Evolutionary conservation across 2,113 vertebrate genomes (phyloP).

Genomic region (Cyanoramphus novaezelandiae): DNA sequence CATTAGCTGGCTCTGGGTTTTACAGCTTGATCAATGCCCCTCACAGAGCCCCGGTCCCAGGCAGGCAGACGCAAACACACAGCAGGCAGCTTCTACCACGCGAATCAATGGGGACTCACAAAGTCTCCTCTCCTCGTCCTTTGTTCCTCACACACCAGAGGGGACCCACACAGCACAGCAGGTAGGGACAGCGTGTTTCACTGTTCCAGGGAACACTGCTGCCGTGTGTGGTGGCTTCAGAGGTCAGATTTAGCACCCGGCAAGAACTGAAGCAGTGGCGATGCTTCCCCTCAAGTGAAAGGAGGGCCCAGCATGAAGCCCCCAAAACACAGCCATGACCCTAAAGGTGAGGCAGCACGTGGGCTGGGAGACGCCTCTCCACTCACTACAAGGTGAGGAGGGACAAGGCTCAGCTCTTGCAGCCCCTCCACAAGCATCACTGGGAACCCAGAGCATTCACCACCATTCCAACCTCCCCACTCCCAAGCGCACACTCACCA

Average conservation of each 20-base stretch:
- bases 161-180: rapidly evolving
- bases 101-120: neutral
- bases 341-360: neutral
- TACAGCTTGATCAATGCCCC: constrained; percentile 67
- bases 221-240: rapidly evolving
- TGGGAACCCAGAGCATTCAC: neutral
- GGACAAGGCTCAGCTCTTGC: neutral
- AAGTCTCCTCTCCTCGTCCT: neutral
- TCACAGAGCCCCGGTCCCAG: neutral
- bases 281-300: neutral
- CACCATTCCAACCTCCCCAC: neutral
- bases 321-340: rapidly evolving
- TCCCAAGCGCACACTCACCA: neutral
- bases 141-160: neutral
- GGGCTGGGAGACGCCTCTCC: neutral
- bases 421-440: neutral
- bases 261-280: neutral
- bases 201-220: neutral
- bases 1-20: constrained; percentile 57
- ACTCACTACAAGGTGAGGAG: neutral
- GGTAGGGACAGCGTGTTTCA: neutral
- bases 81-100: neutral
- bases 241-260: rapidly evolving
- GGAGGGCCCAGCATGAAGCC: neutral
- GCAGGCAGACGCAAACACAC: neutral